Base-by-base conservation (phyloP, 2,113 vertebrate species). In the Amblyornis subalaris region DNA sequence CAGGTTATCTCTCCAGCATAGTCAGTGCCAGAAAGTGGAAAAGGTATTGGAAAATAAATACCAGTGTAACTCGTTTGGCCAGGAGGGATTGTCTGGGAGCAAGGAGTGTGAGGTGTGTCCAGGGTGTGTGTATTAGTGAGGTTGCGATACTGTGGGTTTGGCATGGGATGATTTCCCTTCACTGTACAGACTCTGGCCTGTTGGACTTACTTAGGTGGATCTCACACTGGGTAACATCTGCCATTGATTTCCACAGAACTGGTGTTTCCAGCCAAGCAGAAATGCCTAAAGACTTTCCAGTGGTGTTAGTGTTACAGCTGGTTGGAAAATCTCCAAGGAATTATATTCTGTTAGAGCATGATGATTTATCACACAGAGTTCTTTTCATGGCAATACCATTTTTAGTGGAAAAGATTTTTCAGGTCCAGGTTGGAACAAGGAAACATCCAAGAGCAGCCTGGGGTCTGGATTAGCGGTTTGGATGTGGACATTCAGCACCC, bases 201-300 rank as follows among this genome's bases (percentile, higher is more conserved):
- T 51, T 65, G 48, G 61, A 25, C 24, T 86, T 25, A 18, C 22
- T 40, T 67, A 0, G 0, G 1, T 66, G 38, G 61, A 51, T 83
- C 88, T 88, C 71, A 78, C 89, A 25, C 67, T 13, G 64, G 55
- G 35, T 33, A 74, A 88, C 94, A 93, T 89, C 93, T 95, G 91
- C 75, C 74, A 13, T 9, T 85, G 91, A 94, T 95, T 95, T 95
- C 74, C 79, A 85, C 44, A 73, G 55, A 70, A 19, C 67, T 44
- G 78, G 24, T 79, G 72, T 77, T 91, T 90, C 73, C 91, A 94
- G 93, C 78, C 79, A 45, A 89, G 64, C 89, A 93, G 58, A 94
- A 95, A 88, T 3, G 28, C 71, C 88, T 51, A 16, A 36, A 66
- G 82, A 22, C 60, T 91, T 90, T 57, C 47, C 88, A 91, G 72